Conservation (phyloP, 2,113 vertebrate genomes). For the Ictalurus punctatus region DNA sequence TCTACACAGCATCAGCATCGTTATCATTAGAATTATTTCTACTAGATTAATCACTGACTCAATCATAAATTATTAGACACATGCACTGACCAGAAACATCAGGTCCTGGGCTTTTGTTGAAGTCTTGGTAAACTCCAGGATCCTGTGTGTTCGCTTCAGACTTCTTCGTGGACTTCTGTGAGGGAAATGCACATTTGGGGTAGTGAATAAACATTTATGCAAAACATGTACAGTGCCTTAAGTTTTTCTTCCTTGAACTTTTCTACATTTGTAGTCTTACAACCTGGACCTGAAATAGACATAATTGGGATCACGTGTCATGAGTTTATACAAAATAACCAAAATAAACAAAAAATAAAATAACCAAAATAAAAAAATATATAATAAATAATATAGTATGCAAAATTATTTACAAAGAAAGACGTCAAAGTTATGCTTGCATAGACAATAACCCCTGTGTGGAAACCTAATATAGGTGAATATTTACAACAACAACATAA, state of each 20-base stretch:
- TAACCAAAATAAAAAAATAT: not conserved
- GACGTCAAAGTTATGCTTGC: not conserved
- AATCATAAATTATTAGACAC: slow-evolving; percentile 4
- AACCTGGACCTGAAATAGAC: not conserved
- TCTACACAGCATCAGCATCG: slow-evolving; percentile 57
- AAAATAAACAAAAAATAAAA: not conserved
- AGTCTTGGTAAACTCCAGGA: slow-evolving; percentile 84
- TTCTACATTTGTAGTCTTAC: not conserved
- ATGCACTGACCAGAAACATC: slow-evolving; percentile 63
- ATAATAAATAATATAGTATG: not conserved
- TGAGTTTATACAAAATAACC: not conserved
- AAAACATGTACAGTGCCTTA: not conserved
- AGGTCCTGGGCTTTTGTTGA: slow-evolving; percentile 53
- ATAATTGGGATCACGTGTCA: not conserved
- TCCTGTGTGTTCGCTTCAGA: slow-evolving; percentile 73
- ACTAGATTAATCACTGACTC: not conserved
- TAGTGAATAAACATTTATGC: not conserved
- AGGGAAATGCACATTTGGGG: not conserved
- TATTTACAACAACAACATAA: not conserved
- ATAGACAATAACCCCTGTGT: not conserved
- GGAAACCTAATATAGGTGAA: not conserved
- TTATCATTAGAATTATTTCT: not conserved
- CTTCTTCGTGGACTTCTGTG: slow-evolving; percentile 79
- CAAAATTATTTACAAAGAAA: not conserved
- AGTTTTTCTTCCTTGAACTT: too few relatives aligned